Base-by-base conservation (phyloP, 2,797 vertebrate species). In the Decapterus maruadsi region DNA sequence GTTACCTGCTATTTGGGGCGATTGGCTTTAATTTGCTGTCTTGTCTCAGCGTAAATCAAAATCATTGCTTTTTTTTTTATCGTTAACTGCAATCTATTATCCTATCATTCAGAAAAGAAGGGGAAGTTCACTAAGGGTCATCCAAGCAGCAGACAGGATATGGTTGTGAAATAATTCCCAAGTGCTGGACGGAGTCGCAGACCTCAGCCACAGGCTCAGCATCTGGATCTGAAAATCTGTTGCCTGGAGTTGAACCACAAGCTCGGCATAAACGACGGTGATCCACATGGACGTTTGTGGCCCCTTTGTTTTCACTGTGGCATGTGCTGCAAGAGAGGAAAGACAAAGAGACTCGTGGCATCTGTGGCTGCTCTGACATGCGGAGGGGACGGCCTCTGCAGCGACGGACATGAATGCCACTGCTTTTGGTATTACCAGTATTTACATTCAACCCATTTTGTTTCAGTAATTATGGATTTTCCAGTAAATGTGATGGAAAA, bases 391-490 rank as follows among this genome's bases (percentile, higher is more conserved):
- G 50, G 19, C 69, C 72, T 77, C 67, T 11, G 45, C 42, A 46
- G 1, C 53, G 50, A 17, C 12, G 10, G n/a, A 67, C 34, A 51
- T 50, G 63, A 48, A 74, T 78, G 68, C 58, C 59, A 43, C 26
- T 14, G 45, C 51, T 70, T 65, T 74, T 69, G 59, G 65, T 68
- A 48, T 62, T 31, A 64, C 68, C 75, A 75, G 83, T 72, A 75
- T 86, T 86, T 84, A 75, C 81, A 68, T 75, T 63, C 45, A 65
- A 65, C 59, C 20, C 36, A 43, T 31, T 77, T 70, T 81, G 68
- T 82, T 68, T 61, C 56, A 61, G 60, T 20, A 78, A 83, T 89
- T 55, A 55, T 10, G 54, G 46, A 60, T 65, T 77, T 78, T 80
- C 71, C 64, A 80, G 73, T 69, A 78, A 68, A 63, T 63, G 19